Evolutionary conservation across 2,113 vertebrate species (phyloP), one percentile per base, ranked within the genome.

Genomic region (Limnothrissa miodon): DNA sequence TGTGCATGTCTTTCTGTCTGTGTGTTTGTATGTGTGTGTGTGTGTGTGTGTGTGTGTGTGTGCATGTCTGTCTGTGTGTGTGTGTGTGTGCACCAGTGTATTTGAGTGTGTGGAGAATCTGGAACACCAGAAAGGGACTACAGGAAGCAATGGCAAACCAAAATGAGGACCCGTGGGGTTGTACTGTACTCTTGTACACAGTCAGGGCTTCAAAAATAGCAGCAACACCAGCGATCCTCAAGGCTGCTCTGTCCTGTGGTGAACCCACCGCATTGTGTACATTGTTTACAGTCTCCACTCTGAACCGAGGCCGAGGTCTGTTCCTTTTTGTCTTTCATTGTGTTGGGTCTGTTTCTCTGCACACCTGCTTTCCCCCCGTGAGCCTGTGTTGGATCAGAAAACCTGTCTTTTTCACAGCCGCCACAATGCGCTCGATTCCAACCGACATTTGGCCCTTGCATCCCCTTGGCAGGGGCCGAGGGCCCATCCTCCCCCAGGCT

Each of bases 401-500:
- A 87, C 85, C 85, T 86, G 81, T 46, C 80, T 42, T 84, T 87
- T 90, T 85, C 82, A 91, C 85, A 88, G 44, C 78, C 81, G 84
- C 85, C 89, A 88, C 87, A 88, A 81, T 88, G 87, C 86, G 86
- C 87, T 86, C 88, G 90, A 92, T 92, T 92, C 81, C 85, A 88
- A 86, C 81, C 39, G 88, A 91, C 83, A 89, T 86, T 91, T 91
- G 91, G 90, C 90, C 86, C 86, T 86, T n/a, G 87, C 87, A 89
- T 90, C 83, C 51, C 90, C 84, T 91, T 92, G 91, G 89, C 90
- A 85, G 82, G 1, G 78, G 83, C 84, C 39, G 81, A 62, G 85
- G n/a, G 84, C 84, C 86, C 82, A 84, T 81, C 87, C 89, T 86
- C 86, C 70, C 86, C 85, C 88, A 83, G 86, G 87, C 87, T 90